phyloP scores from a whole-genome alignment of 2,113 vertebrate genomes.

The Cyprinodon brontotheroides region DNA sequence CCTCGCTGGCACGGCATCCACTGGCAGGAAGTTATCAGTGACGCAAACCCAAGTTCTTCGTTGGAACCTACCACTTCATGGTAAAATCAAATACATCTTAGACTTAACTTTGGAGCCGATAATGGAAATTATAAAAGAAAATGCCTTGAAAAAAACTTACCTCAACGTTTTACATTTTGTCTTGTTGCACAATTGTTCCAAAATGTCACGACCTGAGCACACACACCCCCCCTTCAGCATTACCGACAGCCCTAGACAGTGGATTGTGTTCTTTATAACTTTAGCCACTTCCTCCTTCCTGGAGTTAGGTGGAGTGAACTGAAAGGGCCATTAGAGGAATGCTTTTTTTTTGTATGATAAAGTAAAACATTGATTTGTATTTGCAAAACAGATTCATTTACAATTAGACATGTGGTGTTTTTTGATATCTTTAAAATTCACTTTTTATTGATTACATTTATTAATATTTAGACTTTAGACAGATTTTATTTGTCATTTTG shows the following conservation, averaged over 20 bases:
- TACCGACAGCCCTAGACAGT: neutral
- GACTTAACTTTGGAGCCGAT: neutral
- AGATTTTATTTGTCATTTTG: too few relatives aligned
- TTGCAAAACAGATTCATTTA: neutral
- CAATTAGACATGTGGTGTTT: neutral
- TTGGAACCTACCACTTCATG: neutral
- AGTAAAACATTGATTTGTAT: too few relatives aligned
- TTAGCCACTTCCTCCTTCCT: too few relatives aligned
- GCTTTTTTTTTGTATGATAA: too few relatives aligned
- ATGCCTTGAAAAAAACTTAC: too few relatives aligned
- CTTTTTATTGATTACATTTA: neutral
- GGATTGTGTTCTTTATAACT: too few relatives aligned
- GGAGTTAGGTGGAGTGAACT: too few relatives aligned
- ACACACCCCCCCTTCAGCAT: too few relatives aligned
- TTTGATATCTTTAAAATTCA: neutral
- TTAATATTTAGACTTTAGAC: neutral
- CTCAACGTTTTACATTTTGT: neutral
- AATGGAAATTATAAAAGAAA: neutral
- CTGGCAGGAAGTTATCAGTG: neutral
- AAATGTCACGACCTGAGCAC: neutral
- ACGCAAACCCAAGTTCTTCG: too few relatives aligned
- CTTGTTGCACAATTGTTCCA: neutral
- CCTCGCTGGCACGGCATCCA: constrained; percentile 49
- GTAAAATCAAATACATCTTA: too few relatives aligned
- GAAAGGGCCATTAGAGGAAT: too few relatives aligned